These are phyloP conservation scores for Apodemia duryi DNA, from an alignment of 2,888 invertebrate genomes.

Conservation along the genomic window DNA sequence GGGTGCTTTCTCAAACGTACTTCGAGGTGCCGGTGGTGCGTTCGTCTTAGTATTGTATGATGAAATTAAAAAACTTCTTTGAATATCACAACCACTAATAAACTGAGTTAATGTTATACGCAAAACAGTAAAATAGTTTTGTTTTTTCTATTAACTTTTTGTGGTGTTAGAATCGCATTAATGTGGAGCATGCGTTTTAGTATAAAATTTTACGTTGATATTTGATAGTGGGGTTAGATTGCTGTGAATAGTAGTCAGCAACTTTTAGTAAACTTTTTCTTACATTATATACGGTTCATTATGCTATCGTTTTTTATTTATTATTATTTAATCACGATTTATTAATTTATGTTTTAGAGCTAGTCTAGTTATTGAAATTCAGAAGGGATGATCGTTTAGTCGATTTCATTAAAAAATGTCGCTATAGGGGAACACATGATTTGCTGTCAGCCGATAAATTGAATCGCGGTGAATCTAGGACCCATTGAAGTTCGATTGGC, in stretches of 20 bases:
- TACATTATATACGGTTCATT: neutral
- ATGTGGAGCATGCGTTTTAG: neutral
- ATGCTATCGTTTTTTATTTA: neutral
- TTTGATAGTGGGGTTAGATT: neutral
- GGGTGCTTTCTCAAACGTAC: slow-evolving; percentile 95
- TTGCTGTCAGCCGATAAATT: too few relatives aligned
- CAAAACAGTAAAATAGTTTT: neutral
- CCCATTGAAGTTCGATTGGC: too few relatives aligned
- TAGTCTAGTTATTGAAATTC: too few relatives aligned
- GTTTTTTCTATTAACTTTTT: neutral
- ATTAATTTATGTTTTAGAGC: too few relatives aligned
- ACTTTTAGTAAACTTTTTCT: neutral
- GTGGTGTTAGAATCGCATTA: neutral
- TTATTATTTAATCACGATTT: too few relatives aligned
- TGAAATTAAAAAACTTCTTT: slow-evolving; percentile 85
- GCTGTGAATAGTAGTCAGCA: neutral
- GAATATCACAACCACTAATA: slow-evolving; percentile 33
- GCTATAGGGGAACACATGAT: too few relatives aligned
- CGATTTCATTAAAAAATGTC: too few relatives aligned
- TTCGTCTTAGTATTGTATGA: slow-evolving; percentile 94
- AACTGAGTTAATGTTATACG: neutral
- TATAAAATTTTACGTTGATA: neutral
- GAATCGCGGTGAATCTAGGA: too few relatives aligned
- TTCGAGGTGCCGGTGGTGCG: slow-evolving; percentile 95
- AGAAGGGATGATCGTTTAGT: too few relatives aligned